Percentiles rank a stretch among this genome's conserved stretches.
Evolutionary conservation across 2,113 vertebrate genomes (phyloP).

Genomic region (Podarcis cretensis): DNA sequence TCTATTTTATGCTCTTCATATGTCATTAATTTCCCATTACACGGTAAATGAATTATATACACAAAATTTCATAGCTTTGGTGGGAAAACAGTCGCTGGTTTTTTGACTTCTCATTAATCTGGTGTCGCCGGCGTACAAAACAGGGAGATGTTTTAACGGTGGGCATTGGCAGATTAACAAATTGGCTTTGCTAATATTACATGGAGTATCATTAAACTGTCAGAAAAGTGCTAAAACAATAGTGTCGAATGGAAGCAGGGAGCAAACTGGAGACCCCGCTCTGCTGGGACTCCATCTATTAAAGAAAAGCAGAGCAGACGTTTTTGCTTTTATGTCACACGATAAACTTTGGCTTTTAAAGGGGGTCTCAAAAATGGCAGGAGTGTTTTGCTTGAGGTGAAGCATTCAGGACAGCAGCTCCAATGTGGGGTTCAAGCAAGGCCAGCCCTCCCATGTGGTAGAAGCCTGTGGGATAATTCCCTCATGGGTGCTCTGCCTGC

Average conservation of each 20-base stretch:
- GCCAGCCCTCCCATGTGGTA: too few relatives aligned
- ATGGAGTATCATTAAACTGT: constrained; percentile 37
- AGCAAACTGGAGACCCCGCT: constrained; percentile 8
- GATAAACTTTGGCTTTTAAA: background rate
- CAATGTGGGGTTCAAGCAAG: too few relatives aligned
- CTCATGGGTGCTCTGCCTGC: too few relatives aligned
- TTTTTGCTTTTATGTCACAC: background rate
- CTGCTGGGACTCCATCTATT: background rate
- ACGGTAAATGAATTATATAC: constrained; percentile 64
- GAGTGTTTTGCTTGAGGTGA: background rate
- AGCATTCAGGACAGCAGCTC: background rate
- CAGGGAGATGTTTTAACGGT: constrained; percentile 38
- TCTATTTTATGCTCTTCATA: constrained; percentile 60
- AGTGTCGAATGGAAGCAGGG: constrained; percentile 27
- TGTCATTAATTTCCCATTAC: constrained; percentile 60
- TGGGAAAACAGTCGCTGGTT: constrained; percentile 40
- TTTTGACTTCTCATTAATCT: constrained; percentile 43
- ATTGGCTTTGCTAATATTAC: constrained; percentile 51
- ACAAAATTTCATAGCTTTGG: constrained; percentile 42
- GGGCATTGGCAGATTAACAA: constrained; percentile 63
- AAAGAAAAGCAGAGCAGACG: background rate
- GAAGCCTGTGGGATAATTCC: too few relatives aligned
- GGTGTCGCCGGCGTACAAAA: constrained; percentile 50
- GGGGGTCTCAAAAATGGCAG: background rate
- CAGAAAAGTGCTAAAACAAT: constrained; percentile 44